Conservation (phyloP, 2,888 invertebrate genomes). For the Pomacea canaliculata region DNA sequence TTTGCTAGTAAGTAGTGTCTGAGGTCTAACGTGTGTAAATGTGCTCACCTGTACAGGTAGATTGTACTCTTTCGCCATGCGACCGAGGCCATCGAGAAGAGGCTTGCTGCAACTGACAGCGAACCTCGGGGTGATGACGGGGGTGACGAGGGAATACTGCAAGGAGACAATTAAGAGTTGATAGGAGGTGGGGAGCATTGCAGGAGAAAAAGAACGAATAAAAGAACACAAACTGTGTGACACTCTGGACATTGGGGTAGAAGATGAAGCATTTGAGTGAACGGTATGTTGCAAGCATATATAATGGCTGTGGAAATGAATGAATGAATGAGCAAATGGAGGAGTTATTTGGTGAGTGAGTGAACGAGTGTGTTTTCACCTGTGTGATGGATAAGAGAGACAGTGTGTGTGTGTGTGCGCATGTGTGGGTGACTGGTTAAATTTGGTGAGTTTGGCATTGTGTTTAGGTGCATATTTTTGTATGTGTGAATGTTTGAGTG, state of each 20-base stretch:
- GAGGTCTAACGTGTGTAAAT: too few species aligned
- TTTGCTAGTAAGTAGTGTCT: too few species aligned
- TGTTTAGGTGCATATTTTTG: background rate
- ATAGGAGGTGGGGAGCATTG: too few species aligned
- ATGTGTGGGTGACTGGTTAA: conserved; percentile 1
- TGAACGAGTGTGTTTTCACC: background rate
- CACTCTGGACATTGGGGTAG: background rate
- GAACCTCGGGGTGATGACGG: conserved; percentile 86
- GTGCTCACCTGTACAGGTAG: conserved; percentile 81
- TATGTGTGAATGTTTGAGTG: background rate
- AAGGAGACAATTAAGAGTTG: background rate
- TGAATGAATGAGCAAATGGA: background rate
- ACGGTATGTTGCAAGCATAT: too few species aligned
- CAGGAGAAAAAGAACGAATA: background rate
- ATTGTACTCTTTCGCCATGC: conserved; percentile 78
- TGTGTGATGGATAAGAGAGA: too few species aligned
- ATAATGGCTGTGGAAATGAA: background rate
- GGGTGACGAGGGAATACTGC: conserved; percentile 80
- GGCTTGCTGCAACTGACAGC: conserved; percentile 82
- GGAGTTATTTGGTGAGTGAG: background rate
- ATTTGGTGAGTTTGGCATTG: background rate
- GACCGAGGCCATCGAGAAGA: conserved; percentile 79
- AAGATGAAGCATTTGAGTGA: background rate
- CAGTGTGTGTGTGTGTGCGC: background rate
- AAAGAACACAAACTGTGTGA: background rate